These are phyloP conservation scores for Drosophila pseudoananassae DNA, from an alignment of 1,140 invertebrate species.

Conservation along the genomic window DNA sequence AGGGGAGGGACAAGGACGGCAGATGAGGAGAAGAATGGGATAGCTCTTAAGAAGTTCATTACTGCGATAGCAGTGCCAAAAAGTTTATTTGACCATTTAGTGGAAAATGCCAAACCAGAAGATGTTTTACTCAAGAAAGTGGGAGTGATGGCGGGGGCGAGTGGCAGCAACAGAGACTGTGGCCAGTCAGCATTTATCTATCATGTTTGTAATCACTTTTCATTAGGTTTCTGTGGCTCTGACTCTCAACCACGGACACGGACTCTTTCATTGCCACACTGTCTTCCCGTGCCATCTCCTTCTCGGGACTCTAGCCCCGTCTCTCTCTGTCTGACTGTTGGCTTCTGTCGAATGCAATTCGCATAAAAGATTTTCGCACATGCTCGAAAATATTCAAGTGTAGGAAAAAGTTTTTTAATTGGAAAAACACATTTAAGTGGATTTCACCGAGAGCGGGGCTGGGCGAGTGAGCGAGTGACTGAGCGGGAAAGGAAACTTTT, in stretches of 20 bases:
- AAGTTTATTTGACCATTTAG: slow-evolving; percentile 82
- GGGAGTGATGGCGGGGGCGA: neutral
- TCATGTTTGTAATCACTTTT: slow-evolving; percentile 83
- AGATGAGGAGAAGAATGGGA: slow-evolving; percentile 30
- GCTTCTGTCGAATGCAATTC: slow-evolving; percentile 71
- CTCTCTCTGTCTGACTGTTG: slow-evolving; percentile 46
- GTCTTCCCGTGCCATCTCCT: neutral
- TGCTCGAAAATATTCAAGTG: slow-evolving; percentile 78
- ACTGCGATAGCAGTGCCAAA: slow-evolving; percentile 74
- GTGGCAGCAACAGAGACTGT: slow-evolving; percentile 26
- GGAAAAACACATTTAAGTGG: slow-evolving; percentile 82
- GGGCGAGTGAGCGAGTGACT: slow-evolving; percentile 25
- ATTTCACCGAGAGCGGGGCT: slow-evolving; percentile 47
- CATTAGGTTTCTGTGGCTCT: slow-evolving; percentile 73
- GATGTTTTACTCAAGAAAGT: slow-evolving; percentile 72
- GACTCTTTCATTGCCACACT: neutral
- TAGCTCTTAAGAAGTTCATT: slow-evolving; percentile 83
- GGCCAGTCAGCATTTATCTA: slow-evolving; percentile 71
- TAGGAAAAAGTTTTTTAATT: slow-evolving; percentile 80
- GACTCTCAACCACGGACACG: slow-evolving; percentile 8
- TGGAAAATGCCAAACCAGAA: slow-evolving; percentile 64
- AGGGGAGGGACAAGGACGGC: slow-evolving; percentile 6
- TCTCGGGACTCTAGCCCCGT: neutral
- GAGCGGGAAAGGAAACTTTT: slow-evolving; percentile 63
- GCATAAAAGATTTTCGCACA: slow-evolving; percentile 82